Conservation (phyloP, 1,140 invertebrate species). For the Meloidogyne exigua region DNA sequence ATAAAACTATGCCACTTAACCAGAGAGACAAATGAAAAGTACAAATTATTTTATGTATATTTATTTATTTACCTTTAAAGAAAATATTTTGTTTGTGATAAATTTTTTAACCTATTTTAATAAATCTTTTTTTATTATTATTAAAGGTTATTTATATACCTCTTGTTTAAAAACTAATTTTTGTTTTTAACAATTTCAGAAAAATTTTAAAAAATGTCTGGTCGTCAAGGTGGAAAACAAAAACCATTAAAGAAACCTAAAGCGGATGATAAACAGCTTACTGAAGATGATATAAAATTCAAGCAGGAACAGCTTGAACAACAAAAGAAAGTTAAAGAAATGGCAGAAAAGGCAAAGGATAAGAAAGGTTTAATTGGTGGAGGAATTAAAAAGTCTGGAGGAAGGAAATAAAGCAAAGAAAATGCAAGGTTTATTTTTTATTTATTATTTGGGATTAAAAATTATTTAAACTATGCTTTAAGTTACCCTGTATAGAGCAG, state of each 20-base stretch:
- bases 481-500: no score
- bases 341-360: background rate
- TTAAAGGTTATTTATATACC: background rate
- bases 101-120: background rate
- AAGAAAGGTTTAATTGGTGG: background rate
- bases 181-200: background rate
- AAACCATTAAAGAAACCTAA: background rate
- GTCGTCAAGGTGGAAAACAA: background rate
- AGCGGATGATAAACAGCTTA: background rate
- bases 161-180: background rate
- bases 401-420: no score
- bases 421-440: no score
- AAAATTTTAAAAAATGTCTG: background rate
- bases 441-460: no score
- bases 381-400: background rate
- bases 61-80: background rate
- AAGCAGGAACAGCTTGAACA: background rate
- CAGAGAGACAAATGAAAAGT: no score
- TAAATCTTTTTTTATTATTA: background rate
- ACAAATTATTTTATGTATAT: no score
- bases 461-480: no score
- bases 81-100: no score
- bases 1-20: no score
- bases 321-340: background rate
- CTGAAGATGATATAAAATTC: background rate